Base-by-base conservation (phyloP, 1,140 invertebrate genomes). In the Oncopodura yosiiana region DNA sequence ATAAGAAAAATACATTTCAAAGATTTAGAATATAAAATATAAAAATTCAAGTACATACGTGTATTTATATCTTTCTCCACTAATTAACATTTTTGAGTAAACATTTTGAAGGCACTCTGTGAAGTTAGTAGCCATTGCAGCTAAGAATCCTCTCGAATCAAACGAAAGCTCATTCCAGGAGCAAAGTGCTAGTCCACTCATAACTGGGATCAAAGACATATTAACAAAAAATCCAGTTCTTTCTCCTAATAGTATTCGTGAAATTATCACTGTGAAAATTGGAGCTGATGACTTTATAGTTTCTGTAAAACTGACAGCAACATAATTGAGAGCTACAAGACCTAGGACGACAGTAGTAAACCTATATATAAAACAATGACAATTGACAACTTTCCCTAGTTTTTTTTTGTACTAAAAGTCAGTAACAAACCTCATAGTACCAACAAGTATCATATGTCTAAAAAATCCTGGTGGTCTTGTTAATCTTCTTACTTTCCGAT, bases 31-130 rank as follows among this genome's bases (percentile, higher is more conserved):
- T 29, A 46, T 18, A 41, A 53, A 39, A 41, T 52, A 34, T 53
- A 60, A 58, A 32, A 58, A 38, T 42, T 36, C 18, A 27, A 56
- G 30, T 16, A 49, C 81, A 79, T 75, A 87, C 84, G 81, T 85
- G 66, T 84, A 86, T 70, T 78, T 82, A 67, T 84, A 85, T 66
- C 81, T 80, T 65, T 86, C 82, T 44, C 81, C 82, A 69, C 82
- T 86, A 48, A 89, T 82, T 16, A 87, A 71, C 75, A 85, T 80
- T 73, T 88, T 89, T 2, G 83, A 87, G 71, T 84, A 86, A 51
- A 89, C 86, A 75, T 87, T 88, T 72, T 88, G 86, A 66, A 87
- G 74, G 72, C 78, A 89, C 73, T 90, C 87, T 24, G 84, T 86
- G 37, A 88, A 68, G 74, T 90, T 89, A 21, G 86, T 87, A 5